Percentiles rank a stretch among this genome's conserved stretches.
These are phyloP conservation scores for Trichechus manatus DNA, from an alignment of 2,113 vertebrate genomes.

Conservation along the genomic window DNA sequence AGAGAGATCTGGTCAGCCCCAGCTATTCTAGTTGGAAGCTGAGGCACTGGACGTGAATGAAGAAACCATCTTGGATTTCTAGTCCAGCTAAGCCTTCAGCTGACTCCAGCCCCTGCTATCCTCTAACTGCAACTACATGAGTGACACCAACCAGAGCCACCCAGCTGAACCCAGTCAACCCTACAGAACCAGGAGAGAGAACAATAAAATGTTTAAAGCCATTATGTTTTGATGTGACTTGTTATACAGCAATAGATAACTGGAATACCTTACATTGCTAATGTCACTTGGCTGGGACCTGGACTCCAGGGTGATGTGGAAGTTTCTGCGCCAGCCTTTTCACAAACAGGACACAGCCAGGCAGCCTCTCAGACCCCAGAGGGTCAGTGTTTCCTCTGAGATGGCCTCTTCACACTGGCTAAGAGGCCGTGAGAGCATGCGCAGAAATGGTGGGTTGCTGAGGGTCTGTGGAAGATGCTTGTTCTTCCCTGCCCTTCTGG, in stretches of 20 bases:
- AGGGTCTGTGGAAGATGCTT: too few relatives aligned
- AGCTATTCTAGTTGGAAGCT: neutral
- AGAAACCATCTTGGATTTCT: neutral
- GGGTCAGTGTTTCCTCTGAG: neutral
- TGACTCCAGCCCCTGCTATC: neutral
- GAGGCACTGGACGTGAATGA: neutral
- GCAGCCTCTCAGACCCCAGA: neutral
- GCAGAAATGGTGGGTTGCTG: neutral
- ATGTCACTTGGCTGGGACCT: neutral
- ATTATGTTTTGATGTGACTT: neutral
- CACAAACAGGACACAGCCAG: neutral
- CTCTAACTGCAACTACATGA: neutral
- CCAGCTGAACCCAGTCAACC: neutral
- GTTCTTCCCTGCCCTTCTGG: neutral
- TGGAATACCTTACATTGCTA: neutral
- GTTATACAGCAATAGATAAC: neutral
- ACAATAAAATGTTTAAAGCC: neutral
- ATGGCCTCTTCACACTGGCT: neutral
- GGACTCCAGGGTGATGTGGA: neutral
- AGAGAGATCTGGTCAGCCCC: neutral
- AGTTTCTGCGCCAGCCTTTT: neutral
- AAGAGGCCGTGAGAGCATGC: neutral
- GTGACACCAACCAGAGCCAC: neutral
- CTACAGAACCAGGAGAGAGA: neutral
- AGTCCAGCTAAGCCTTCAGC: neutral